Evolutionary conservation across 2,888 invertebrate species (phyloP), one percentile per base, ranked within the genome.

Genomic region (Harmothoe impar): DNA sequence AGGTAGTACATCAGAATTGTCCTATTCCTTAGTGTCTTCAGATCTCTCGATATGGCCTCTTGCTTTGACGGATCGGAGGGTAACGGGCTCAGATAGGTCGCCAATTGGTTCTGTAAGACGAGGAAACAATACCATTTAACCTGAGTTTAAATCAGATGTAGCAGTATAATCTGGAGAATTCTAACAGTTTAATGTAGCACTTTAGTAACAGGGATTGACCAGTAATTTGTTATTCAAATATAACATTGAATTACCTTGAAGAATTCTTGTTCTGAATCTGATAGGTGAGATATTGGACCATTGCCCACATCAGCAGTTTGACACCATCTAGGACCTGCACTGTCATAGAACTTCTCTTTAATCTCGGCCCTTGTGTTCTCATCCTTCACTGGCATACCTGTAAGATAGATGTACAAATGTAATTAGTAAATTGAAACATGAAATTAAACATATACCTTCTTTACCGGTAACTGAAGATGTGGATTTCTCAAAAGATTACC

Each of bases 241-340:
- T n/a, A 68, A 7, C 5, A 68, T 68, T 68, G 7, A 68, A 20
- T 68, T 68, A 68, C 68, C 68, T 15, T 12, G n/a, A 68, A 99
- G 96, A 99, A 99, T 90, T 97, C 96, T 92, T 97, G 96, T 96
- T 99, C 99, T 91, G 97, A 97, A 92, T 88, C 77, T 7, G 25
- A 52, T 33, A 91, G 90, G 43, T 90, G 35, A n/a, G 54, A 86
- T 3, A 85, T 56, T 5, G 25, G 29, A 31, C 90, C 90, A 20
- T 88, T 56, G 0, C 89, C 89, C 29, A 91, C 33, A n/a, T 56
- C 78, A 20, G 35, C 88, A 56, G 90, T 88, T 31, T 90, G 33
- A 20, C 90, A 88, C 91, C 91, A 91, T 12, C 68, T 72, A 5
- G 90, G 91, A 86, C 89, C 68, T 20, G 81, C 86, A 25, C 72